Evolutionary conservation across 2,113 vertebrate genomes (phyloP), one percentile per base, ranked within the genome.

Genomic region (Elanoides forficatus): DNA sequence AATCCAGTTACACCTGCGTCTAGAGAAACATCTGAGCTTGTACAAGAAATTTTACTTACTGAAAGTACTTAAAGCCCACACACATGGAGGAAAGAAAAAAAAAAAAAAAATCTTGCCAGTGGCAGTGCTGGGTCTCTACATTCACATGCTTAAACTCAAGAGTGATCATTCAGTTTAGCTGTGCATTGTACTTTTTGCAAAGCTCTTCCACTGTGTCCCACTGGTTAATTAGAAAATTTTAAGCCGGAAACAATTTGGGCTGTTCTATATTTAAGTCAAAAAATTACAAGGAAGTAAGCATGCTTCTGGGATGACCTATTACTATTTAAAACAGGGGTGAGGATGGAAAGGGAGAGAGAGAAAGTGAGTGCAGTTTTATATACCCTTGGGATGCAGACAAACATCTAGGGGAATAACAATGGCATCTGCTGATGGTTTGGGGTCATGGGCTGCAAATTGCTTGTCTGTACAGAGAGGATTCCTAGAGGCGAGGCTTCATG

Each of bases 251-350:
- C 9, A 83, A 45, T 73, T 90, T 80, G 32, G 22, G 6, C 29
- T 81, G 16, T 67, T 90, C 90, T 96, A 8, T 83, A 83, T 73
- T 97, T 70, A 73, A 80, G 21, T 73, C 25, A 18, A 88, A 78
- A 93, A 95, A 88, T 72, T 12, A 67, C 59, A 79, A 88, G 26
- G 75, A 90, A 88, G 59, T 59, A 94, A 96, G 95, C 18, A 67
- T 50, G 59, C 15, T 83, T 88, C 87, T 93, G 42, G 32, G 18
- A 74, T 80, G 53, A 71, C 45, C 45, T 73, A 63, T 76, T 86
- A 83, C 68, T 91, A 84, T 93, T 85, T 89, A 76, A 90, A 95
- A 70, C 45, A 80, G 22, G 26, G 32, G 45, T 40, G 23, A 42
- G 27, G 25, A 53, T 67, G 43, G 30, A 83, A 85, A 93, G 13